Evolutionary conservation across 2,113 vertebrate genomes (phyloP).

Genomic region (Caretta caretta): DNA sequence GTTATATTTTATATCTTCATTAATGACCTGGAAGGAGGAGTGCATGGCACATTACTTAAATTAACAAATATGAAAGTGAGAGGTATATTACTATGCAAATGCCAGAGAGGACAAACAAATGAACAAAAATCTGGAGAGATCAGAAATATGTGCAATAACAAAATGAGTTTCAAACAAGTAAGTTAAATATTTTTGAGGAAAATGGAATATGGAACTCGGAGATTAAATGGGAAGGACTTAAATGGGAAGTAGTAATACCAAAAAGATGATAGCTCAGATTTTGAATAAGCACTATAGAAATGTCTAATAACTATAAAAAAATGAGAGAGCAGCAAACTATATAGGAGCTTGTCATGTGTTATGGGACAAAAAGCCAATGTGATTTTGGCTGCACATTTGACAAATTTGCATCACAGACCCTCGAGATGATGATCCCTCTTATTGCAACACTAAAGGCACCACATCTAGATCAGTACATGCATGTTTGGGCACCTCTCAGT

Average conservation of each 20-base stretch:
- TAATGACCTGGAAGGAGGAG: not conserved
- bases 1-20: not conserved
- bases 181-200: not conserved
- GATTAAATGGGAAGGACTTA: not conserved
- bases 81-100: not conserved
- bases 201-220: not conserved
- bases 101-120: fast-evolving
- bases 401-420: not conserved
- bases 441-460: not conserved
- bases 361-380: fast-evolving
- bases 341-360: not conserved
- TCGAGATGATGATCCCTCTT: not conserved
- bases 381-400: not conserved
- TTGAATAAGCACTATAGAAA: not conserved
- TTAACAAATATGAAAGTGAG: not conserved
- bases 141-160: not conserved
- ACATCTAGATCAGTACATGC: not conserved
- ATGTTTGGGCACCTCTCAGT: not conserved
- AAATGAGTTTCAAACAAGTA: not conserved
- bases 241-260: not conserved
- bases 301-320: not conserved
- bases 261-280: not conserved
- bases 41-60: not conserved
- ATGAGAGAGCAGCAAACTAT: fast-evolving
- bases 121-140: not conserved